A percentile compares a stretch with the other conserved stretches of the same genome.
These are phyloP conservation scores for Kuschelorhynchus macadamiae DNA, from an alignment of 2,888 invertebrate genomes.

Conservation along the genomic window DNA sequence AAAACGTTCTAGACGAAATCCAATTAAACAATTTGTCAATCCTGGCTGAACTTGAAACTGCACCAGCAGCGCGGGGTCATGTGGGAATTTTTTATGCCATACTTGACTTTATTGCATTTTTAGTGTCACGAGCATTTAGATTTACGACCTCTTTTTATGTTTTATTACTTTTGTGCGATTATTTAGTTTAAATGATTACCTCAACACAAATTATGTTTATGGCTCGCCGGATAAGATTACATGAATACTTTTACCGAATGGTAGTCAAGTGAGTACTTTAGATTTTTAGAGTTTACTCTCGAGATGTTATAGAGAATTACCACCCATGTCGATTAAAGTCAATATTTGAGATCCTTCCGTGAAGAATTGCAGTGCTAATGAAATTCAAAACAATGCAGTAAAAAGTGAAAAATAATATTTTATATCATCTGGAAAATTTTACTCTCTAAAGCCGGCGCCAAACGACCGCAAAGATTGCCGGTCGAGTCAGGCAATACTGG, in stretches of 20 bases:
- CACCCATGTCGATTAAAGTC: slow-evolving; percentile 52
- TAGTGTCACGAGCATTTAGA: slow-evolving; percentile 26
- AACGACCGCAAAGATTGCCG: no score
- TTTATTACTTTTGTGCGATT: slow-evolving; percentile 52
- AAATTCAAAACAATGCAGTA: no score
- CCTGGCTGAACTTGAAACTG: slow-evolving; percentile 23
- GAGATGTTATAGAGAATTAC: slow-evolving; percentile 42
- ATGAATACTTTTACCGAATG: slow-evolving; percentile 54
- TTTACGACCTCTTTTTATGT: slow-evolving; percentile 34
- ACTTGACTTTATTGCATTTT: slow-evolving; percentile 34
- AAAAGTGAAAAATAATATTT: no score
- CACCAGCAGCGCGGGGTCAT: slow-evolving; percentile 43
- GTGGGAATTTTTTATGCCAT: slow-evolving; percentile 30
- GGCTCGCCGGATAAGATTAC: slow-evolving; percentile 54
- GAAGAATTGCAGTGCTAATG: no score
- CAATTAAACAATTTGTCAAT: slow-evolving; percentile 15
- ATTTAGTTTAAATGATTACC: slow-evolving; percentile 57
- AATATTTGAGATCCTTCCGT: no score
- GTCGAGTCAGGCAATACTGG: no score
- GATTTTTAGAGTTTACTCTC: slow-evolving; percentile 33
- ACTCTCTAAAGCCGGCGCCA: no score
- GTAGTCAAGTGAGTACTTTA: slow-evolving; percentile 54
- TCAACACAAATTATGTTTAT: slow-evolving; percentile 58
- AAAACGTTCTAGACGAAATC: slow-evolving; percentile 10
- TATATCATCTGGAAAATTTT: no score